A percentile compares a stretch with the other conserved stretches of the same genome.
These are phyloP conservation scores for Cyclura pinguis DNA, from an alignment of 2,797 vertebrate species.

Conservation along the genomic window DNA sequence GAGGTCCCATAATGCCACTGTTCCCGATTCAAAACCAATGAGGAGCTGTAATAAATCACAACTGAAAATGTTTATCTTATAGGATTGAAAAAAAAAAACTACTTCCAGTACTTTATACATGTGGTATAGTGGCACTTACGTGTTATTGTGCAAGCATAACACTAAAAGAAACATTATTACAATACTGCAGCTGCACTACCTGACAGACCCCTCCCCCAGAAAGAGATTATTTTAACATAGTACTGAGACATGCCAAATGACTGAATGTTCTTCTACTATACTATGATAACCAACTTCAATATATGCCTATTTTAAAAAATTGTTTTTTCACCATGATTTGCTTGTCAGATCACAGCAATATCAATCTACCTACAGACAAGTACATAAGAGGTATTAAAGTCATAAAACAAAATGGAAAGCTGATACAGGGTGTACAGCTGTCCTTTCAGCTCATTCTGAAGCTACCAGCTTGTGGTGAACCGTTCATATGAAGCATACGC, in stretches of 20 bases:
- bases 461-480: background rate
- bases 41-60: constrained; percentile 88
- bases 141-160: background rate
- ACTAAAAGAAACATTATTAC: background rate
- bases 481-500: background rate
- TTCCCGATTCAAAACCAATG: constrained; percentile 98
- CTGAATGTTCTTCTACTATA: background rate
- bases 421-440: background rate
- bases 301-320: background rate
- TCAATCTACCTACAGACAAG: background rate
- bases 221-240: background rate
- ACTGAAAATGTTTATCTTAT: constrained; percentile 41
- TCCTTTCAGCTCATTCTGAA: background rate
- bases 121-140: background rate
- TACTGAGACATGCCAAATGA: background rate
- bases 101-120: background rate
- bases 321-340: background rate
- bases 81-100: constrained; percentile 19
- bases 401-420: constrained; percentile 4
- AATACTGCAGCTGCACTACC: background rate
- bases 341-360: background rate
- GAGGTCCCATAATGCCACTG: constrained; percentile 96
- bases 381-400: background rate
- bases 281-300: background rate
- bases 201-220: background rate